phyloP scores from a whole-genome alignment of 2,888 invertebrate genomes.

The Deroplatys truncata region DNA sequence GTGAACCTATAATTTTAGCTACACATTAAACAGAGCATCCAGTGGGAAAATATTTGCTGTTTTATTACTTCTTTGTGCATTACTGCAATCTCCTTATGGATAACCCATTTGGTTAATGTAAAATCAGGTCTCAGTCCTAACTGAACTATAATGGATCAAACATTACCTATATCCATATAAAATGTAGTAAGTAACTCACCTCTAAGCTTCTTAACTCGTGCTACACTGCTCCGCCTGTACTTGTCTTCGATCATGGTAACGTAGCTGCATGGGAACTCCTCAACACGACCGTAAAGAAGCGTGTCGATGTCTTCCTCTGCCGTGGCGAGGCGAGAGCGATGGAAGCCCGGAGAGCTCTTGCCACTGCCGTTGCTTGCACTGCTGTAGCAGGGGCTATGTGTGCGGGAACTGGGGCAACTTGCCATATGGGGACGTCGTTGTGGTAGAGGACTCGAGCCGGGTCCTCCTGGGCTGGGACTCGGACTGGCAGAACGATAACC shows the following conservation, averaged over 20 bases:
- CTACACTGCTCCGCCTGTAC: slow-evolving; percentile 30
- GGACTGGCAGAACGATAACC: slow-evolving; percentile 21
- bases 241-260: slow-evolving; percentile 33
- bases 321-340: slow-evolving; percentile 28
- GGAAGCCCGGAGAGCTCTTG: slow-evolving; percentile 31
- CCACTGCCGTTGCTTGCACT: slow-evolving; percentile 32
- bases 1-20: too few species aligned
- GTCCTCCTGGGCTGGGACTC: slow-evolving; percentile 7
- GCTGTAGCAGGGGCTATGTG: slow-evolving; percentile 32
- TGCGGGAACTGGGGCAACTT: slow-evolving; percentile 31
- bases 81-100: too few species aligned
- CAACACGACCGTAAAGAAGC: slow-evolving; percentile 36
- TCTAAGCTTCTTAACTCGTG: slow-evolving; percentile 32
- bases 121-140: too few species aligned
- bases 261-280: slow-evolving; percentile 30
- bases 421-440: slow-evolving; percentile 28
- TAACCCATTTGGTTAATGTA: too few species aligned
- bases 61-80: too few species aligned
- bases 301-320: slow-evolving; percentile 38
- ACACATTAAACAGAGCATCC: too few species aligned
- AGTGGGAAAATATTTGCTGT: too few species aligned
- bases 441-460: slow-evolving; percentile 29
- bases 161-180: too few species aligned
- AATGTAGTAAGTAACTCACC: slow-evolving; percentile 14
- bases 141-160: too few species aligned